phyloP scores from a whole-genome alignment of 2,797 vertebrate species.

The Alectoris magna region DNA sequence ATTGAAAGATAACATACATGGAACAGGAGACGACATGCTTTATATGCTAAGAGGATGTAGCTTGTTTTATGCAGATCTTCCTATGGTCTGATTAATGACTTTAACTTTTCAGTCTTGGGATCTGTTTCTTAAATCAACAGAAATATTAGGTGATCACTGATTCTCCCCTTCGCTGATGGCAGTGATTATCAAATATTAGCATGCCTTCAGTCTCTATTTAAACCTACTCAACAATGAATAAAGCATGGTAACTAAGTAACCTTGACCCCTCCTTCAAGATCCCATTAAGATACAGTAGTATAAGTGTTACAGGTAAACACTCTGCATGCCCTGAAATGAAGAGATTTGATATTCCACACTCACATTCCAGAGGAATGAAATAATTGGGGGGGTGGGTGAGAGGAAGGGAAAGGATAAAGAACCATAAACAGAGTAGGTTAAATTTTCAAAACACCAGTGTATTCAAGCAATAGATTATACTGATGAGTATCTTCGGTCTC shows the following conservation, averaged over 20 bases:
- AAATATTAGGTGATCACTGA: conserved; percentile 44
- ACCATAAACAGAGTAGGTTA: conserved; percentile 37
- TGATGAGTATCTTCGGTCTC: conserved; percentile 38
- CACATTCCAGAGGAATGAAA: conserved; percentile 72
- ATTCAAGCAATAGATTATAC: conserved; percentile 26
- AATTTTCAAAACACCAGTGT: conserved; percentile 19
- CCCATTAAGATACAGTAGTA: conserved; percentile 55
- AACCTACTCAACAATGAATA: conserved; percentile 46
- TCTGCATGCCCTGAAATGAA: conserved; percentile 31
- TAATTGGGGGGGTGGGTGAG: not conserved
- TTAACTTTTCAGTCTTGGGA: conserved; percentile 60
- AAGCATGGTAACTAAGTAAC: conserved; percentile 45
- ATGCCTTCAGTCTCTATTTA: conserved; percentile 54
- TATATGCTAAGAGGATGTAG: conserved; percentile 49
- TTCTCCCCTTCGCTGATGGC: conserved; percentile 19
- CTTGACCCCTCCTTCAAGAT: conserved; percentile 53
- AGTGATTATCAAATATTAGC: conserved; percentile 58
- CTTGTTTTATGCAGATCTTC: conserved; percentile 71
- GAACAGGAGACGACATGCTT: conserved; percentile 71
- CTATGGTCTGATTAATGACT: conserved; percentile 71
- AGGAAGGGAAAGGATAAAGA: conserved; percentile 14
- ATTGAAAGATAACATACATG: conserved; percentile 41
- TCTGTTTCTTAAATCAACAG: conserved; percentile 39
- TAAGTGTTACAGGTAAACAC: conserved; percentile 31
- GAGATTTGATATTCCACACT: conserved; percentile 27